Evolutionary conservation across 2,888 invertebrate species (phyloP).

Genomic region (Disparrhopalites patrizii): DNA sequence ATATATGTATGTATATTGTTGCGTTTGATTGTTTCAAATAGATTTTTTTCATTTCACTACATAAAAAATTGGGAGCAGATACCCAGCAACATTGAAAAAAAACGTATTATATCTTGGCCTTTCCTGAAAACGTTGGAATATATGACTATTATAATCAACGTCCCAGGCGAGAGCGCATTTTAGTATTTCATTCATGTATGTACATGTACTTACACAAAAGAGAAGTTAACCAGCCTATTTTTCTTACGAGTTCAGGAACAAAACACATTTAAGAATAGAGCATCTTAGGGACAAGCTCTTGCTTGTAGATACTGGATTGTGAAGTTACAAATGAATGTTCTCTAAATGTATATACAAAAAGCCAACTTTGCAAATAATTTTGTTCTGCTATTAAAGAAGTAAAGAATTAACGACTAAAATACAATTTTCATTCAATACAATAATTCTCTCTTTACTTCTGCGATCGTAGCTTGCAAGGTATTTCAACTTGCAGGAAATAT

Average conservation of each 20-base stretch:
- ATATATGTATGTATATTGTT: constrained; percentile 8
- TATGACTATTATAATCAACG: neutral
- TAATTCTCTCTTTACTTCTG: neutral
- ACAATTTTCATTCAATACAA: neutral
- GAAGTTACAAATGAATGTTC: too few relatives aligned
- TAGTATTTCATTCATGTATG: too few relatives aligned
- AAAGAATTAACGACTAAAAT: too few relatives aligned
- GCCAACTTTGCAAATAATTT: too few relatives aligned
- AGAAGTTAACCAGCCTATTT: too few relatives aligned
- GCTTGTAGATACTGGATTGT: too few relatives aligned
- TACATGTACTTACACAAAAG: too few relatives aligned
- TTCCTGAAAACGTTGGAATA: neutral
- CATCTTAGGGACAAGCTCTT: too few relatives aligned
- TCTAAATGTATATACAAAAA: too few relatives aligned
- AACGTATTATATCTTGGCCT: neutral
- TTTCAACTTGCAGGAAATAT: neutral
- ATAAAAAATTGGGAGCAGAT: neutral
- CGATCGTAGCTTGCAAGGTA: constrained; percentile 6
- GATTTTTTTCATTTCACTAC: neutral
- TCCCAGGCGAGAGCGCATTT: neutral
- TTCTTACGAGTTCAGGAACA: too few relatives aligned
- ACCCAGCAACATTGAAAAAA: neutral
- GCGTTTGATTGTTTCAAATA: neutral
- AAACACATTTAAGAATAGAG: too few relatives aligned
- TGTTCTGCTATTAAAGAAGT: too few relatives aligned